These are phyloP conservation scores for Grallaria varia DNA, from an alignment of 2,113 vertebrate species.

Conservation along the genomic window DNA sequence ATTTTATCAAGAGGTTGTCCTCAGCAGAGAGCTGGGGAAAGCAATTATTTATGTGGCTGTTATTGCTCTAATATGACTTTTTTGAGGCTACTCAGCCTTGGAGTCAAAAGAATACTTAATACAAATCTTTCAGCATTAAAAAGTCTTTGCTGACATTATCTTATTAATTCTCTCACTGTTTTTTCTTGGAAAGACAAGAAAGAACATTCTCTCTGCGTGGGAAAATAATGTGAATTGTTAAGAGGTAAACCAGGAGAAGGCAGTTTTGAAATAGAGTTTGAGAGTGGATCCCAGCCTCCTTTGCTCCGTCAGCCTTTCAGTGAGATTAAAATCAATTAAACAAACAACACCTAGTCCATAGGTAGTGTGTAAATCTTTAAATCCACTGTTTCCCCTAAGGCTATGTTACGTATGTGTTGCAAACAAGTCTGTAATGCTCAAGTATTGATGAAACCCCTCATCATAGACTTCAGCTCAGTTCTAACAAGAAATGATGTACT, in stretches of 20 bases:
- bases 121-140: not conserved
- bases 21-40: not conserved
- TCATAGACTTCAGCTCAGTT: not conserved
- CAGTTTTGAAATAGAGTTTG: not conserved
- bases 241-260: not conserved
- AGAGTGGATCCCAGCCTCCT: not conserved
- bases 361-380: not conserved
- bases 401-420: not conserved
- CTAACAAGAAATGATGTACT: not conserved
- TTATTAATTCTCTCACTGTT: not conserved
- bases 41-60: not conserved
- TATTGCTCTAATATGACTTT: not conserved
- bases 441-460: not conserved
- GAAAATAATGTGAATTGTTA: not conserved
- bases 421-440: not conserved
- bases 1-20: not conserved
- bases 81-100: not conserved
- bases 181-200: not conserved
- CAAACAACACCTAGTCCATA: not conserved
- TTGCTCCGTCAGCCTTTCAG: not conserved
- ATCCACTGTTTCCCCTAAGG: not conserved
- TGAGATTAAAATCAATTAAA: not conserved
- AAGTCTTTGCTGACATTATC: not conserved
- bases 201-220: not conserved
- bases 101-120: not conserved